These are phyloP conservation scores for Astur gentilis DNA, from an alignment of 2,113 vertebrate species.

Conservation along the genomic window DNA sequence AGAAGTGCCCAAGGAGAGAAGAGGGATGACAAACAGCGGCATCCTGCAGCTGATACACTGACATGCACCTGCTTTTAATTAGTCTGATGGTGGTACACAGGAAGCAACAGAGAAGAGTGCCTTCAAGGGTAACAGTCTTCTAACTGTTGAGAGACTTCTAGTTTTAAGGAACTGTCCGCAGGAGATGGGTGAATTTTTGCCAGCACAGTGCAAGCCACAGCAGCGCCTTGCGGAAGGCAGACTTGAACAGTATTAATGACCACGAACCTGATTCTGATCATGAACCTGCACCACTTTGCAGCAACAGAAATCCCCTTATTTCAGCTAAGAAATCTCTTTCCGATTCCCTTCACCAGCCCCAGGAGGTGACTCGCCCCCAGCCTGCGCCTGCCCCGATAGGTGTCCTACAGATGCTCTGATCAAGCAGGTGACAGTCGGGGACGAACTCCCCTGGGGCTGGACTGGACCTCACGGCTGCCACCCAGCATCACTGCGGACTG, in stretches of 20 bases:
- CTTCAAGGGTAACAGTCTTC: not conserved
- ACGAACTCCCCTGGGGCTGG: fast-evolving
- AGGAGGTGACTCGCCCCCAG: not conserved
- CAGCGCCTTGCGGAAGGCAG: no score
- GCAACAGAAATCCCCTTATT: not conserved
- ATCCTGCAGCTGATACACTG: not conserved
- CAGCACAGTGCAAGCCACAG: not conserved
- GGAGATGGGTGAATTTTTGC: not conserved
- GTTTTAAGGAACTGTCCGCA: not conserved
- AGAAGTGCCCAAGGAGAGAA: not conserved
- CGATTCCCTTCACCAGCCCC: fast-evolving
- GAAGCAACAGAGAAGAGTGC: not conserved
- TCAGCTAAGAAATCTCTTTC: no score
- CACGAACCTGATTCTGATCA: fast-evolving
- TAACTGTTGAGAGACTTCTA: not conserved
- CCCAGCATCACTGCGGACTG: fast-evolving
- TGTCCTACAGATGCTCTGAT: not conserved
- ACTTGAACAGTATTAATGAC: not conserved
- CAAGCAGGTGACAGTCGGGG: fast-evolving
- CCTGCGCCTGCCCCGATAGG: fast-evolving
- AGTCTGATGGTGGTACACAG: not conserved
- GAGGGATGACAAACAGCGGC: not conserved
- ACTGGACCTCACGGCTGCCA: fast-evolving
- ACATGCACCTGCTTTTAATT: not conserved
- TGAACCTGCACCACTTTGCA: not conserved